Conservation (phyloP, 2,797 vertebrate genomes). For the Diceros bicornis region DNA sequence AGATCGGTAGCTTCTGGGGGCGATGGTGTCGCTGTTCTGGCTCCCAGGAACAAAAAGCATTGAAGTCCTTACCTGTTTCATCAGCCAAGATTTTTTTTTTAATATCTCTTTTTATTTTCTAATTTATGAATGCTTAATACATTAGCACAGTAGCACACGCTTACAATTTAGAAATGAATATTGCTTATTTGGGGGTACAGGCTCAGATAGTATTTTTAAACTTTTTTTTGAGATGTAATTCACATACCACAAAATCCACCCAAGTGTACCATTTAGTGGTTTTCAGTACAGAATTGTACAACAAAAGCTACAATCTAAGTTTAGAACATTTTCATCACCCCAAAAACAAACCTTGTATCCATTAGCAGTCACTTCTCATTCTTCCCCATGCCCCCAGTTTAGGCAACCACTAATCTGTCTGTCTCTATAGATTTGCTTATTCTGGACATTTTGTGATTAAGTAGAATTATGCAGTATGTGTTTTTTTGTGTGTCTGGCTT, state of each 20-base stretch:
- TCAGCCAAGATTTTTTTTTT: not conserved
- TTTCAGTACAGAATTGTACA: not conserved
- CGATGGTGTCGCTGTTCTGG: not conserved
- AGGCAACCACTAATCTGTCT: not conserved
- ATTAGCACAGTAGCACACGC: not conserved
- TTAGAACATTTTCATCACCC: not conserved
- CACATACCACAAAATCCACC: not conserved
- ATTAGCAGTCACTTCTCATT: not conserved
- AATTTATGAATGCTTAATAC: constrained; percentile 9
- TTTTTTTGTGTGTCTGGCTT: not conserved
- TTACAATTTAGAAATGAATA: constrained; percentile 28
- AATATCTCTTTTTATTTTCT: constrained; percentile 7
- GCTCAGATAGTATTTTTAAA: not conserved
- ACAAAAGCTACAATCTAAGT: not conserved
- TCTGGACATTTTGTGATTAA: not conserved
- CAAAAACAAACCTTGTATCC: not conserved
- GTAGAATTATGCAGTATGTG: not conserved
- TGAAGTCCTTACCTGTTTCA: not conserved
- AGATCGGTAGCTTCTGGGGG: not conserved
- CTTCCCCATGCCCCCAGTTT: not conserved
- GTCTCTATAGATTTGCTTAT: not conserved
- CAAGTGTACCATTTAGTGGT: not conserved
- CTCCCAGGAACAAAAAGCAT: not conserved
- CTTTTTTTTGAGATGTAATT: constrained; percentile 1
- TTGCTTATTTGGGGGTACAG: not conserved